These are phyloP conservation scores for Drosophila chauvacae DNA, from an alignment of 1,140 invertebrate genomes.

Conservation along the genomic window DNA sequence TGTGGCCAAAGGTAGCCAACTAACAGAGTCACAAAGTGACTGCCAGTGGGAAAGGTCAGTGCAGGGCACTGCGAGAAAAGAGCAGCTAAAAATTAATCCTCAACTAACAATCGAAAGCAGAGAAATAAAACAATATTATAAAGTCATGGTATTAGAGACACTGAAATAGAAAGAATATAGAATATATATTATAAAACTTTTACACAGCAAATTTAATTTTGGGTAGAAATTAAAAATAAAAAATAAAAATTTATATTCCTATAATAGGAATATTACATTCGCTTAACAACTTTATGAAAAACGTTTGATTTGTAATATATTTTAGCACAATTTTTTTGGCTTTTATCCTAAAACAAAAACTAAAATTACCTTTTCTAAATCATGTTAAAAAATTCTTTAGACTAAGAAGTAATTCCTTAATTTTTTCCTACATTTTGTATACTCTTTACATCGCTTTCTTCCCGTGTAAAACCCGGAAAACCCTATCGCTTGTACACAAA, in stretches of 20 bases:
- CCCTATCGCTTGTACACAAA: conserved; percentile 47
- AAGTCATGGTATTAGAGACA: background rate
- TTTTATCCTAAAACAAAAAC: background rate
- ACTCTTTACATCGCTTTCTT: background rate
- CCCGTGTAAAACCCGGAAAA: conserved; percentile 47
- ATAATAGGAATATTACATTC: too few relatives aligned
- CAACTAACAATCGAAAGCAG: background rate
- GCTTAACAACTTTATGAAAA: too few relatives aligned
- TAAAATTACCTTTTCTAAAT: background rate
- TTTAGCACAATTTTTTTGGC: too few relatives aligned
- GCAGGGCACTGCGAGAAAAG: conserved; percentile 57
- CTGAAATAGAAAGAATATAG: background rate
- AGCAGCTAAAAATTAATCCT: background rate
- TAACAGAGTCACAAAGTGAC: conserved; percentile 72
- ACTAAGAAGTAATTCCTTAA: background rate
- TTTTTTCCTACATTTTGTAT: too few relatives aligned
- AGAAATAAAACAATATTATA: background rate
- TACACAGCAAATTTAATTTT: background rate
- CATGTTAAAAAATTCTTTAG: background rate
- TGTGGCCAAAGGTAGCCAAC: conserved; percentile 68
- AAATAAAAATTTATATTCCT: too few relatives aligned
- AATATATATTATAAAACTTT: background rate
- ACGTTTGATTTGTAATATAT: too few relatives aligned
- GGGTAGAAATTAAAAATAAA: too few relatives aligned
- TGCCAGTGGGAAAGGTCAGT: conserved; percentile 59